These are phyloP conservation scores for Eubucco bourcierii DNA, from an alignment of 2,113 vertebrate genomes.

Conservation along the genomic window DNA sequence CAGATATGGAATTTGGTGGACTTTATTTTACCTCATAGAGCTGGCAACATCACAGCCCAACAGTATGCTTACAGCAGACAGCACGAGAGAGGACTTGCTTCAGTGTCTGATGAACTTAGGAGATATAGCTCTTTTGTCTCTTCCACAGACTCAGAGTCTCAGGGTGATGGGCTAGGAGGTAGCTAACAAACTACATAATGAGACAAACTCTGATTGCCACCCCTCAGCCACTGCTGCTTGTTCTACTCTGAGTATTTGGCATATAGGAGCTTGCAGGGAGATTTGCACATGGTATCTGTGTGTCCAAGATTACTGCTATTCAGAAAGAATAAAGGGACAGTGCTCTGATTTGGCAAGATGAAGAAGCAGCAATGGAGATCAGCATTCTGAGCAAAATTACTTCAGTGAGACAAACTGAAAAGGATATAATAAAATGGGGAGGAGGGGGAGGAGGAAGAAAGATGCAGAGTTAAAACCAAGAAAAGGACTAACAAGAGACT, in stretches of 20 bases:
- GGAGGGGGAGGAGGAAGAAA: too few species aligned
- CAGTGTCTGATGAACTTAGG: background rate
- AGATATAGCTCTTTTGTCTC: background rate
- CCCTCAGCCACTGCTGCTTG: background rate
- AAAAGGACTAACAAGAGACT: background rate
- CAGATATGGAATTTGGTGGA: background rate
- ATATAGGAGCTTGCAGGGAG: background rate
- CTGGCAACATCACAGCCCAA: background rate
- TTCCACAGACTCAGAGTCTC: background rate
- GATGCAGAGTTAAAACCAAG: background rate
- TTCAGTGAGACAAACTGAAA: background rate
- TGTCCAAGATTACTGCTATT: background rate
- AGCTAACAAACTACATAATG: background rate
- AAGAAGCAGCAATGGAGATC: background rate
- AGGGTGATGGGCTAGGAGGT: background rate
- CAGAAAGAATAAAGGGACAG: accelerated
- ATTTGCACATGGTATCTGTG: background rate
- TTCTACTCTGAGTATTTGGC: background rate
- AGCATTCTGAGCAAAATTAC: background rate
- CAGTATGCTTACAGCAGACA: background rate
- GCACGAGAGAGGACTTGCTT: background rate
- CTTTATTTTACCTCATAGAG: background rate
- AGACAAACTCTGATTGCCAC: background rate
- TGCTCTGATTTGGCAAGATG: background rate
- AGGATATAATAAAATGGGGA: background rate